Base-by-base conservation (phyloP, 1,140 invertebrate genomes). In the Proales similis region DNA sequence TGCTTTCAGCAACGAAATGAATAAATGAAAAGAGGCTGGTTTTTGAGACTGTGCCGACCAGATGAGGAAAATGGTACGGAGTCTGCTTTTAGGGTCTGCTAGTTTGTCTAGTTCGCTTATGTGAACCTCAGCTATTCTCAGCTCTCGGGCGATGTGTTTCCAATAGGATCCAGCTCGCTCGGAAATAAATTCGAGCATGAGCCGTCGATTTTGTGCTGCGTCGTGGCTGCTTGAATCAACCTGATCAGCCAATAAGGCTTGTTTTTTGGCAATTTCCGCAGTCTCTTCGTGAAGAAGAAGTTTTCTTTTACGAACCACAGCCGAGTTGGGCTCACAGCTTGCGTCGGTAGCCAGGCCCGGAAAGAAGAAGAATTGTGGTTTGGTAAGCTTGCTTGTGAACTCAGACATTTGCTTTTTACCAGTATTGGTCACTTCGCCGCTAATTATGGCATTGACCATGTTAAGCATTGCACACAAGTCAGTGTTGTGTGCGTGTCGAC, bases 341-440 rank as follows among this genome's bases (percentile, higher is more conserved):
- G 33, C 11, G 17, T 36, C 33, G 33, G 17, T 11, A 11, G 11
- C 11, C 11, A 45, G 7, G 30, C 60, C 60, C 3, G 60, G 60
- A 36, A 63, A 63, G 42, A 63, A 63, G 42, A 38, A 63, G 30
- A 63, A 63, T 48, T 39, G 29, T 5, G 36, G 36, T 33, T 48
- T 63, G 33, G 43, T 63, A 5, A 63, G 19, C 36, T 39, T 47
- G 19, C 43, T 47, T 14, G 29, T 47, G 29, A 48, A 63, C 14
- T 63, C 60, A n/a, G 43, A 33, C 43, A 48, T 63, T 48, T 63
- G 60, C 29, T 63, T 63, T 48, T 63, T 63, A 4, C 43, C 45
- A 26, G 43, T 63, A 48, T 48, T 63, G 12, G 60, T 63, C 14
- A 48, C 45, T 30, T 63, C 60, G 20, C 42, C 30, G 20, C 36